Evolutionary conservation across 2,797 vertebrate genomes (phyloP).

Genomic region (Lagodon rhomboides): DNA sequence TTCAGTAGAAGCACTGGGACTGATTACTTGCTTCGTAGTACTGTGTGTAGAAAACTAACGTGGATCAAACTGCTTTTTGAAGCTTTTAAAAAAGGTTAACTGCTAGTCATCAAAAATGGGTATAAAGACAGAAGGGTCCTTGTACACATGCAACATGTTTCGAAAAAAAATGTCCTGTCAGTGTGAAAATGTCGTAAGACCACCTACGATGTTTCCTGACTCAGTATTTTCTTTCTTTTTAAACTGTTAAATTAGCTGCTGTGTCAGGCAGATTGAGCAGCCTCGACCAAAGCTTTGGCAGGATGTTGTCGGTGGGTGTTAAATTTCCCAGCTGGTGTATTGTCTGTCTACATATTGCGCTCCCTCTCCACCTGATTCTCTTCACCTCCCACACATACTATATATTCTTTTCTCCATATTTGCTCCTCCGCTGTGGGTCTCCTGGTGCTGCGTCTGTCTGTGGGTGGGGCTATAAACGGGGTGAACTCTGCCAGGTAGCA

Average conservation of each 20-base stretch:
- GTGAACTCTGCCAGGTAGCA: conserved; percentile 37
- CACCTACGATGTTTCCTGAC: not conserved
- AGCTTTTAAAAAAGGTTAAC: not conserved
- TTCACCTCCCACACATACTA: conserved; percentile 35
- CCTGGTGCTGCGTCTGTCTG: conserved; percentile 27
- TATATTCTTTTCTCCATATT: not conserved
- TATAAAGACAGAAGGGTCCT: not conserved
- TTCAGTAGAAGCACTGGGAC: not conserved
- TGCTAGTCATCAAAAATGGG: not conserved
- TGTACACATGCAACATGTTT: not conserved
- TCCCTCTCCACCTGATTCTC: conserved; percentile 32
- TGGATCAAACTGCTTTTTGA: not conserved
- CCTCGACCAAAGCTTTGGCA: conserved; percentile 29
- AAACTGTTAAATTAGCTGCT: conserved; percentile 11
- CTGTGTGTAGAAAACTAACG: not conserved
- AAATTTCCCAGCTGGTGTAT: conserved; percentile 41
- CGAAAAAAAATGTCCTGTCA: not conserved
- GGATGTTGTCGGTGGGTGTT: conserved; percentile 18
- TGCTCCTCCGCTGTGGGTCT: conserved; percentile 24
- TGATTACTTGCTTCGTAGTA: not conserved
- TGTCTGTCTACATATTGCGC: conserved; percentile 39
- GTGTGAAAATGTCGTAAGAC: not conserved
- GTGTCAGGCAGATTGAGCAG: conserved; percentile 7
- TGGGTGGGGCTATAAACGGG: conserved; percentile 49
- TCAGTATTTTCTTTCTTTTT: conserved; percentile 11